These are phyloP conservation scores for Heliconius erato DNA, from an alignment of 2,888 invertebrate species.

Conservation along the genomic window DNA sequence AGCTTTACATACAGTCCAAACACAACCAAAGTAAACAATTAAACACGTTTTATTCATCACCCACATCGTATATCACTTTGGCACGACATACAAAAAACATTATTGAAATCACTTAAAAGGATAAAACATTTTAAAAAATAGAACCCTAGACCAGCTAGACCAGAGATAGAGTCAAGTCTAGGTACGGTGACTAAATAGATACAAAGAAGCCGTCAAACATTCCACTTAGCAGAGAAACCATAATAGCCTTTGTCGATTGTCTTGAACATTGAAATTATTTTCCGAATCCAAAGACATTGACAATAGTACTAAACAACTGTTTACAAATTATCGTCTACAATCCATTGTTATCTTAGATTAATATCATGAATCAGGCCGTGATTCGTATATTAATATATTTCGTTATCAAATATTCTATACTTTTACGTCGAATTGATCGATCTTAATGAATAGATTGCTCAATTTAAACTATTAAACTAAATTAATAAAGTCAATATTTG, in stretches of 20 bases:
- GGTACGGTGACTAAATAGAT: conserved; percentile 40
- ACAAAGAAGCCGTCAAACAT: conserved; percentile 63
- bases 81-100: conserved; percentile 39
- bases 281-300: conserved; percentile 61
- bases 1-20: conserved; percentile 52
- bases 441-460: background rate
- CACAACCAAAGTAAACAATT: conserved; percentile 39
- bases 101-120: background rate
- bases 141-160: background rate
- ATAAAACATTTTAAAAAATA: conserved; percentile 1
- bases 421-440: conserved; percentile 20
- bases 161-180: background rate
- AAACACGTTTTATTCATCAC: conserved; percentile 56
- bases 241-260: conserved; percentile 78
- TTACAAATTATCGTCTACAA: conserved; percentile 80
- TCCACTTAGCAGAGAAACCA: conserved; percentile 68
- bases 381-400: conserved; percentile 52
- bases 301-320: conserved; percentile 77
- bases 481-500: no score
- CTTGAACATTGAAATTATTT: conserved; percentile 65
- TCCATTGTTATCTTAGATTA: conserved; percentile 74
- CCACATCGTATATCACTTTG: conserved; percentile 60
- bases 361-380: conserved; percentile 58
- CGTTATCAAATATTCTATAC: conserved; percentile 45
- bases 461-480: background rate